Conservation (phyloP, 2,797 vertebrate genomes). For the Yasuhikotakia modesta region DNA sequence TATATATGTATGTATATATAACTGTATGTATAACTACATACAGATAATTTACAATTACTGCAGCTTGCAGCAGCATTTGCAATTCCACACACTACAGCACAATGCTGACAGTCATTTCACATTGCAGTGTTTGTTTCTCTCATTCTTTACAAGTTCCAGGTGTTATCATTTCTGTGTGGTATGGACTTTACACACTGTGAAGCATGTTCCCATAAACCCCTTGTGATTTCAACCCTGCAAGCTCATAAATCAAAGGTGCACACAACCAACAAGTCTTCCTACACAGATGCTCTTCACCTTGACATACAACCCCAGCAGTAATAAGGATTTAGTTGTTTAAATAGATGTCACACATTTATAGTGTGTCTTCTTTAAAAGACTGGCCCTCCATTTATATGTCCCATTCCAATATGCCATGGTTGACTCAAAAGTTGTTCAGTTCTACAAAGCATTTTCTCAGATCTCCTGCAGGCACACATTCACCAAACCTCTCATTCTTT, state of each 20-base stretch:
- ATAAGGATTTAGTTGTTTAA: conserved; percentile 19
- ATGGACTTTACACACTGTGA: conserved; percentile 54
- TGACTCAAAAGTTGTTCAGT: neutral
- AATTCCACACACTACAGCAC: conserved; percentile 49
- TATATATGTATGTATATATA: too few species aligned
- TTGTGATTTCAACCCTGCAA: conserved; percentile 45
- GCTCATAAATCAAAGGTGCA: conserved; percentile 43
- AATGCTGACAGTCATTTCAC: conserved; percentile 35
- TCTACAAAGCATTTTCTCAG: conserved; percentile 24
- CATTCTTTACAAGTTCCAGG: conserved; percentile 60
- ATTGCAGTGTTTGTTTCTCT: conserved; percentile 16
- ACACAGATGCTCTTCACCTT: conserved; percentile 41
- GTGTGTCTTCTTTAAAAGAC: neutral
- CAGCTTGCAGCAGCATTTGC: conserved; percentile 7
- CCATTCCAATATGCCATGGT: neutral
- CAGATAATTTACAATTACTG: conserved; percentile 44
- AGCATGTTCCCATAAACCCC: conserved; percentile 53
- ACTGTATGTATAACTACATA: conserved; percentile 43
- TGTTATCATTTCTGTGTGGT: conserved; percentile 61
- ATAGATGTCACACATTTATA: conserved; percentile 20
- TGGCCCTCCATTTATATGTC: neutral
- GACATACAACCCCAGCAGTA: conserved; percentile 10
- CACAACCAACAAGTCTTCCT: conserved; percentile 56
- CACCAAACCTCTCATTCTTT: conserved; percentile 10
- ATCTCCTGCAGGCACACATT: neutral